Percentiles rank a stretch among this genome's conserved stretches.
phyloP scores from a whole-genome alignment of 2,113 vertebrate species.

The Spea bombifrons region DNA sequence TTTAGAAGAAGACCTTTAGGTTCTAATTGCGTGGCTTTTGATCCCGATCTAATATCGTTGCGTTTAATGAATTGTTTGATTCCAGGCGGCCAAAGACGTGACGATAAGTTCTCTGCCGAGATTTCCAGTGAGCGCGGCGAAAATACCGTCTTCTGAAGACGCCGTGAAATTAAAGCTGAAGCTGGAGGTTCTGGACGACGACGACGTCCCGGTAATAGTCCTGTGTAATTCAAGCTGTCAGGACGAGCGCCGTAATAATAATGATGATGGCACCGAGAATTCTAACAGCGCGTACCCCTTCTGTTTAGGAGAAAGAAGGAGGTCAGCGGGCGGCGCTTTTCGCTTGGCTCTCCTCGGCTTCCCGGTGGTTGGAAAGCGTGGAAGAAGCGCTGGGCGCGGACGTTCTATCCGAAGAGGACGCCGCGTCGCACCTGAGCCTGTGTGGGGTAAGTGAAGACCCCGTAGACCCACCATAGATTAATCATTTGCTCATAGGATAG shows the following conservation, averaged over 20 bases:
- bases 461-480: too few species aligned
- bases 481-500: too few species aligned
- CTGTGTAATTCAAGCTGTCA: background rate
- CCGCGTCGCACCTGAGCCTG: constrained; percentile 59
- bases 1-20: too few species aligned
- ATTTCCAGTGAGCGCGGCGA: constrained; percentile 59
- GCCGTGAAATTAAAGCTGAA: constrained; percentile 67
- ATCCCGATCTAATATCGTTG: too few species aligned
- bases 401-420: constrained; percentile 54
- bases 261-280: background rate
- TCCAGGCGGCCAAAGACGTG: constrained; percentile 56
- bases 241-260: background rate
- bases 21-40: too few species aligned
- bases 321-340: constrained; percentile 74
- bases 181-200: constrained; percentile 70
- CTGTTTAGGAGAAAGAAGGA: constrained; percentile 25
- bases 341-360: constrained; percentile 67
- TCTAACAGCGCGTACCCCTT: background rate
- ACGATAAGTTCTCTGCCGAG: constrained; percentile 64
- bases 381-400: constrained; percentile 65
- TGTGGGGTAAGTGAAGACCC: constrained; percentile 64
- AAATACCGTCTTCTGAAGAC: constrained; percentile 68
- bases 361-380: constrained; percentile 68
- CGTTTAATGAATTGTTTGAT: constrained; percentile 15
- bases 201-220: constrained; percentile 51